Percentiles rank a stretch among this genome's conserved stretches.
phyloP scores from a whole-genome alignment of 1,140 invertebrate genomes.

The Anastrepha obliqua region DNA sequence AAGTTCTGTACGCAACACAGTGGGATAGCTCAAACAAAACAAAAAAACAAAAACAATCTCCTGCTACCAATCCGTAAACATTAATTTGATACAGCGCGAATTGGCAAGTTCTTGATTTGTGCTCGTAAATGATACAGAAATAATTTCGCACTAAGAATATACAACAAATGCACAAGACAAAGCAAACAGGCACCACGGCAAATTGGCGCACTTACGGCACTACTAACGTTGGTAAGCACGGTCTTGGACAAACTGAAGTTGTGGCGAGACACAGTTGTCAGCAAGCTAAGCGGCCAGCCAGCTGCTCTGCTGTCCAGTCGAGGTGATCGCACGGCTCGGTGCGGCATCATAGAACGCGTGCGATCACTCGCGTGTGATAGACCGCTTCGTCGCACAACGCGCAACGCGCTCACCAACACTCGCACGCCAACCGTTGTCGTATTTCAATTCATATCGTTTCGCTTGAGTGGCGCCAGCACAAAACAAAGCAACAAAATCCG shows the following conservation, averaged over 20 bases:
- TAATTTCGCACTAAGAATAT: conserved; percentile 4
- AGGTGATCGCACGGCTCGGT: background rate
- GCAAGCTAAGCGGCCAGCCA: conserved; percentile 6
- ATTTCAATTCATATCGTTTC: conserved; percentile 36
- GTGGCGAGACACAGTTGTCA: conserved; percentile 24
- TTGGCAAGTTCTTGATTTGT: background rate
- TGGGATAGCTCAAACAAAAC: background rate
- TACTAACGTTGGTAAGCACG: conserved; percentile 66
- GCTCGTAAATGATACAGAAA: background rate
- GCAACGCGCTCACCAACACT: conserved; percentile 8
- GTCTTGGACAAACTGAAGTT: conserved; percentile 73
- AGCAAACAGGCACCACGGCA: background rate
- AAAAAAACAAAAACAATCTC: background rate
- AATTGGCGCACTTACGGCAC: conserved; percentile 36
- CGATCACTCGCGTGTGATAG: conserved; percentile 8
- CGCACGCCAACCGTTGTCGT: background rate
- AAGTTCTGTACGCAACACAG: background rate
- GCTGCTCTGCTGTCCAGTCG: conserved; percentile 15
- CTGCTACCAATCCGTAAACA: background rate
- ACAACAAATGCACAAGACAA: background rate
- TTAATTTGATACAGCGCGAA: background rate
- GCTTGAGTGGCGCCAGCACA: conserved; percentile 27
- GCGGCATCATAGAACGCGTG: background rate
- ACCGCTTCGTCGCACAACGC: background rate
- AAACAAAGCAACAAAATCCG: background rate